These are phyloP conservation scores for Paralinhomoeus sp. DNA, from an alignment of 2,888 invertebrate genomes.

Conservation along the genomic window DNA sequence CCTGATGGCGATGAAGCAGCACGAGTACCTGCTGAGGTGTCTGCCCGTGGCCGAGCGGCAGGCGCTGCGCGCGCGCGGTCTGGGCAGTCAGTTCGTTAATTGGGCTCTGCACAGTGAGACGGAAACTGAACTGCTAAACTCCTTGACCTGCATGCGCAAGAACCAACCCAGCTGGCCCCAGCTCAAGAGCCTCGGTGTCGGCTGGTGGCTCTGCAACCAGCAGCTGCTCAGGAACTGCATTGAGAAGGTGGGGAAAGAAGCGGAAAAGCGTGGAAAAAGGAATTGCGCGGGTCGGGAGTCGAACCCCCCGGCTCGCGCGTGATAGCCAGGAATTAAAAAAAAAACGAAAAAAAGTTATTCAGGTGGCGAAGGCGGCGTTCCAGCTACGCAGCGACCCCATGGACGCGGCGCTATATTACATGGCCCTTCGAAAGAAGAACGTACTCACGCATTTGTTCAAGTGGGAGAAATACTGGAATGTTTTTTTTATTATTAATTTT, in stretches of 20 bases:
- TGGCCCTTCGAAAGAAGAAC: conserved; percentile 93
- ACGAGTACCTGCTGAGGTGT: conserved; percentile 75
- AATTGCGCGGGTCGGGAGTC: no score
- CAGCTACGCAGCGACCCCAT: conserved; percentile 75
- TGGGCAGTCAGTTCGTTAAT: conserved; percentile 50
- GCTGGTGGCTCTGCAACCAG: conserved; percentile 82
- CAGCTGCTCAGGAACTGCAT: conserved; percentile 56
- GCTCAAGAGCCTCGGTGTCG: conserved; percentile 66
- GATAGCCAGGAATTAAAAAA: neutral
- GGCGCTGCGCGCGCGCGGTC: conserved; percentile 32
- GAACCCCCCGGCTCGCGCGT: no score
- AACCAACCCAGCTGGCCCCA: conserved; percentile 53
- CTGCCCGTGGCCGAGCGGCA: conserved; percentile 68
- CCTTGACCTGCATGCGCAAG: conserved; percentile 40
- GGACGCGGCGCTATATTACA: conserved; percentile 85
- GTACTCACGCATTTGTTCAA: conserved; percentile 77
- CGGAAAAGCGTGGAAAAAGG: no score
- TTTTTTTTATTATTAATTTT: neutral
- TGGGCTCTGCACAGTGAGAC: conserved; percentile 99
- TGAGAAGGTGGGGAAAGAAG: conserved; percentile 55
- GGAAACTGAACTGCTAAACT: conserved; percentile 68
- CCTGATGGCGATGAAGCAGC: conserved; percentile 87
- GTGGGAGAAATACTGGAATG: conserved; percentile 11
- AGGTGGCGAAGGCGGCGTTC: conserved; percentile 72
- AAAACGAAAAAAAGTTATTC: no score